Conservation (phyloP, 2,113 vertebrate species). For the Perca fluviatilis region DNA sequence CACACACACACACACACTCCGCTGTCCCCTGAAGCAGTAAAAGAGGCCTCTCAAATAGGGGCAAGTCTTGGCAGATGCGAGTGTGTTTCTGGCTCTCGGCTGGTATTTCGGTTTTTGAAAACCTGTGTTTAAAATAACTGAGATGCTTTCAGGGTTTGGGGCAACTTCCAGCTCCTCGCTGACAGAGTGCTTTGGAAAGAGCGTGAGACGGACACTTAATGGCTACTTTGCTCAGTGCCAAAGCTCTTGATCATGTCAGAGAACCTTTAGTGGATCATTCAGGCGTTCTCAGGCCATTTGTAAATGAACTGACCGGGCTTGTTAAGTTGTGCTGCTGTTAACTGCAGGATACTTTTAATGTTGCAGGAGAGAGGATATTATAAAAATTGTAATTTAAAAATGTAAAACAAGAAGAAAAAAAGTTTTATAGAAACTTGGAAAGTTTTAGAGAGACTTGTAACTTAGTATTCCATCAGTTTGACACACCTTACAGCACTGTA, state of each 20-base stretch:
- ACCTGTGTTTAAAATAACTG: conserved; percentile 81
- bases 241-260: conserved; percentile 29
- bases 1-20: neutral
- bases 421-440: neutral
- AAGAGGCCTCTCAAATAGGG: conserved; percentile 56
- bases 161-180: conserved; percentile 44
- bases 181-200: conserved; percentile 34
- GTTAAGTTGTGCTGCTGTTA: neutral
- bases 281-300: conserved; percentile 13
- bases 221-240: neutral
- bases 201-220: conserved; percentile 15
- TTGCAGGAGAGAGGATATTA: neutral
- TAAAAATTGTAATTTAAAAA: neutral
- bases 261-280: conserved; percentile 8
- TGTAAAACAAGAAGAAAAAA: neutral
- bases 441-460: neutral
- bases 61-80: conserved; percentile 80
- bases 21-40: conserved; percentile 12
- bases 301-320: neutral
- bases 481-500: neutral
- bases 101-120: conserved; percentile 73
- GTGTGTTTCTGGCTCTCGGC: conserved; percentile 64
- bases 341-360: neutral
- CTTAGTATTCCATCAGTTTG: neutral
- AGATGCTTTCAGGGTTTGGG: conserved; percentile 75